These are phyloP conservation scores for Anoplopoma fimbria DNA, from an alignment of 2,113 vertebrate genomes.

Conservation along the genomic window DNA sequence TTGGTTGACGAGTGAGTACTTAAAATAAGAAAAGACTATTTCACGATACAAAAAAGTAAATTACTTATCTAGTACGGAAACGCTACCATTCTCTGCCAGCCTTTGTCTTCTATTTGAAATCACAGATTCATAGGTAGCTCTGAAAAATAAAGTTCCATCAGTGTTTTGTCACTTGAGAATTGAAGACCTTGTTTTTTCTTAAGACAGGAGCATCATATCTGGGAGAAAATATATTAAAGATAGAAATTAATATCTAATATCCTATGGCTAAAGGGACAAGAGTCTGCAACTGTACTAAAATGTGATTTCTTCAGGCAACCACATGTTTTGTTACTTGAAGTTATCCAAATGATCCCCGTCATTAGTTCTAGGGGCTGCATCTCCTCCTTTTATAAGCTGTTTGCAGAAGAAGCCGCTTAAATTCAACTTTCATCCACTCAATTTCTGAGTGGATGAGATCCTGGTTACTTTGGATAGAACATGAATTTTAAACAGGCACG, in stretches of 20 bases:
- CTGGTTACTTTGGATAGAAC: not conserved
- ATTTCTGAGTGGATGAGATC: conserved; percentile 45
- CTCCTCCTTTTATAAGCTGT: conserved; percentile 1
- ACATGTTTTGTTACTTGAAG: conserved; percentile 1
- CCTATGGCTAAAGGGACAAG: not conserved
- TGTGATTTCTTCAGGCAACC: not conserved
- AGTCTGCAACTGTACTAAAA: not conserved
- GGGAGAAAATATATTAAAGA: conserved; percentile 14
- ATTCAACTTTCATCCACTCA: conserved; percentile 24
- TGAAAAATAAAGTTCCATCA: conserved; percentile 7
- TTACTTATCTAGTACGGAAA: conserved; percentile 9
- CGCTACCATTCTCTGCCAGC: conserved; percentile 8
- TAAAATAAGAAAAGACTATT: conserved; percentile 43
- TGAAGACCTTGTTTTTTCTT: not conserved
- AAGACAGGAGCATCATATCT: not conserved
- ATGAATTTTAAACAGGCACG: conserved; percentile 37
- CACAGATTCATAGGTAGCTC: conserved; percentile 27
- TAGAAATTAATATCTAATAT: not conserved
- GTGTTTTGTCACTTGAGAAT: conserved; percentile 1
- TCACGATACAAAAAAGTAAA: conserved; percentile 21
- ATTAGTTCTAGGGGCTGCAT: conserved; percentile 13
- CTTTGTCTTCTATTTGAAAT: conserved; percentile 34
- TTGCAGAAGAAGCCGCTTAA: conserved; percentile 8
- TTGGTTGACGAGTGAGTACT: conserved; percentile 35
- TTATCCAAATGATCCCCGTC: conserved; percentile 17